phyloP scores from a whole-genome alignment of 1,140 invertebrate species.

The Lasioglossum albipes region DNA sequence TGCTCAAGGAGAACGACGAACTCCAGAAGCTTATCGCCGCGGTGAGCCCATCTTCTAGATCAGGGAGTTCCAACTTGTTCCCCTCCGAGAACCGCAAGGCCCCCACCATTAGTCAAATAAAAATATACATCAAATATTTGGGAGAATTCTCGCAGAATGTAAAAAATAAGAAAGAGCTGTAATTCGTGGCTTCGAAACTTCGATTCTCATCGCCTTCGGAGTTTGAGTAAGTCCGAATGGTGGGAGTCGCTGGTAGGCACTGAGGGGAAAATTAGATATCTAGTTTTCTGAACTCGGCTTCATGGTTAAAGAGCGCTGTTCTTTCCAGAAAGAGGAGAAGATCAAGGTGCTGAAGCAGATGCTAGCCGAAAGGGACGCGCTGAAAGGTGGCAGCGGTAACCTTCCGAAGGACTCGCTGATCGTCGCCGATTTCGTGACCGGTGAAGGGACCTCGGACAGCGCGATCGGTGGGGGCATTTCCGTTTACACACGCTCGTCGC shows the following conservation, averaged over 20 bases:
- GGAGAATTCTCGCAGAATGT: too few species aligned
- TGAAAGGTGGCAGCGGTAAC: constrained; percentile 72
- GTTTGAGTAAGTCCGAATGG: too few species aligned
- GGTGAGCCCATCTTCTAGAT: constrained; percentile 80
- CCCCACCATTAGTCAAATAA: too few species aligned
- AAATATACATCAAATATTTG: too few species aligned
- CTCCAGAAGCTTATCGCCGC: constrained; percentile 95
- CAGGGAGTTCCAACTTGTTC: too few species aligned
- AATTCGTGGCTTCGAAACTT: too few species aligned
- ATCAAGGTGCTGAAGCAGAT: constrained; percentile 89
- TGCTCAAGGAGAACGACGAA: constrained; percentile 97
- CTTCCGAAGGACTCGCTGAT: constrained; percentile 80
- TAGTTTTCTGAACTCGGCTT: too few species aligned
- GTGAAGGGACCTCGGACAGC: constrained; percentile 88
- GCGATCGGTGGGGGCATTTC: constrained; percentile 86
- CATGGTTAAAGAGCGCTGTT: neutral
- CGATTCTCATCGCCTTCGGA: too few species aligned
- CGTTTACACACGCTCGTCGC: constrained; percentile 87
- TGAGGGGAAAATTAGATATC: too few species aligned
- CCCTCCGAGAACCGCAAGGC: too few species aligned
- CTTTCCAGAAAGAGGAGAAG: constrained; percentile 92
- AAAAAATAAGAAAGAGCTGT: too few species aligned
- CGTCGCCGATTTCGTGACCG: constrained; percentile 87
- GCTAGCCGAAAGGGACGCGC: constrained; percentile 87
- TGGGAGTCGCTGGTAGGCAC: too few species aligned